Base-by-base conservation (phyloP, 1,140 invertebrate genomes). In the Zaprionus taronus region DNA sequence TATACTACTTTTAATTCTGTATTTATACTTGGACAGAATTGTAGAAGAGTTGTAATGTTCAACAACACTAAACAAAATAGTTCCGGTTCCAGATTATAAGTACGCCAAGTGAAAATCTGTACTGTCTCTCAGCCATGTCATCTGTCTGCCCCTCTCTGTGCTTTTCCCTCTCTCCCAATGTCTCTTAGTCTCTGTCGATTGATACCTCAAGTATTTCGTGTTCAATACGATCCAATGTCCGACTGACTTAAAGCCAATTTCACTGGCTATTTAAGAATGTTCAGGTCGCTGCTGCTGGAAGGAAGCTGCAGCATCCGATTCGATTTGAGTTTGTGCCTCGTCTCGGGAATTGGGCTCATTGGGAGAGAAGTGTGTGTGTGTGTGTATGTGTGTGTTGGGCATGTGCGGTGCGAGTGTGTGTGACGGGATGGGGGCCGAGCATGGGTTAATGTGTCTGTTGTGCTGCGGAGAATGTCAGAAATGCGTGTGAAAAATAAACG, bases 401-500 rank as follows among this genome's bases (percentile, higher is more conserved):
- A 34, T 11, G 31, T 69, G 64, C 22, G 36, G 24, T 24, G 24
- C 7, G 38, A 61, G 58, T 44, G 26, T 26, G 26, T 56, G 53
- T 28, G 53, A 56, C 22, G 24, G 24, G 5, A 51, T 3, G 24
- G 22, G 31, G 24, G 14, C 17, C 17, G 20, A 44, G 41, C 41
- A 24, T 51, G 47, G 26, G 55, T 26, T 31, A 56, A 53, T 66
- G 64, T 66, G 55, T 67, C 9, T 67, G 41, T 65, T 51, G 28
- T 75, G 26, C 67, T 62, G 49, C 9, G 64, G 77, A 65, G 70
- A 80, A 83, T 87, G 83, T 87, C 83, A 87, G 84, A 84, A 89
- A 89, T 84, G 81, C 81, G 85, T 89, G 84, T 89, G 85, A 89
- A 89, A 87, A 89, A 89, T 89, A 90, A 89, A 90, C 84, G 85